Evolutionary conservation across 2,113 vertebrate species (phyloP), one percentile per base, ranked within the genome.

Genomic region (Pavo muticus): DNA sequence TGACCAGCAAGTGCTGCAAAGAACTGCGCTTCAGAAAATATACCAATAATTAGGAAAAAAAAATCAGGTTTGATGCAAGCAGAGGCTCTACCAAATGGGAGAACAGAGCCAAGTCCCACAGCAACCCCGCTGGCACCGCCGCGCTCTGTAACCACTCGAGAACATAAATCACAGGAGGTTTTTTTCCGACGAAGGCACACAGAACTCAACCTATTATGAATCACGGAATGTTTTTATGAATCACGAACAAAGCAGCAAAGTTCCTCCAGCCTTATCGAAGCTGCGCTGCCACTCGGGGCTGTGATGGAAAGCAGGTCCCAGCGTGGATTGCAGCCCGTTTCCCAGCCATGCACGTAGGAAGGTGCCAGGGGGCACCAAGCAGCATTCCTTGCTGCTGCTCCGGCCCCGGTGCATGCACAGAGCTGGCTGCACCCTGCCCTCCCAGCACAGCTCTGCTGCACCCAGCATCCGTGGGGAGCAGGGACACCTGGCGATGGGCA

Each of bases 181-280:
- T 64, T 72, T 39, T 64, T 16, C 88, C 65, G 69, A 84, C 79
- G 67, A 71, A 95, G 35, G 63, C 61, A 44, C 37, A 7, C 50
- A 88, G 42, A 85, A 75, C 50, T 39, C 74, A 57, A 57, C 83
- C 60, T 44, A 11, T 90, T 57, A 63, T 45, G 90, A 93, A 92
- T 76, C 95, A 83, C 25, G 1, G 54, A 7, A 0, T 68, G 52
- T 39, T 94, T 95, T 94, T 84, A 56, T 85, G 94, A 87, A 93
- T 87, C 81, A 89, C 65, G 40, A 69, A 91, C 83, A 24, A 72
- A 71, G 21, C 72, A 57, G 88, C 81, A 80, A 84, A 91, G 84
- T 80, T 40, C 54, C 54, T 65, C 2, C 8, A 67, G 72, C 80
- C 84, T 63, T 24, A 71, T 35, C 59, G 56, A 74, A 82, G 65